Percentiles rank a stretch among this genome's conserved stretches.
phyloP scores from a whole-genome alignment of 2,797 vertebrate species.

The Antrozous pallidus region DNA sequence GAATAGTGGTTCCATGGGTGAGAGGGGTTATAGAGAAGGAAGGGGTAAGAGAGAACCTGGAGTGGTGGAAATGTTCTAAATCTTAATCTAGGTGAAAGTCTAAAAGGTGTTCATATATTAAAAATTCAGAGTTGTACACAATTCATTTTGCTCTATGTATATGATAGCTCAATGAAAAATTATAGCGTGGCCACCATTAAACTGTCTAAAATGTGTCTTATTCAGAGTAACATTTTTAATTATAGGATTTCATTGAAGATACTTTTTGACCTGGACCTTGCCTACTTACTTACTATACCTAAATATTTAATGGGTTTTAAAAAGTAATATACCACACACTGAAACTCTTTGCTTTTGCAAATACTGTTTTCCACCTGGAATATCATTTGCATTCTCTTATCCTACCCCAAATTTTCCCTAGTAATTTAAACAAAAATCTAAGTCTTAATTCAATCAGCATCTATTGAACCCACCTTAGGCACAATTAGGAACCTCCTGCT shows the following conservation, averaged over 20 bases:
- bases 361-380: not conserved
- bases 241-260: not conserved
- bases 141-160: not conserved
- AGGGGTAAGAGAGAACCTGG: not conserved
- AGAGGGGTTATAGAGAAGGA: not conserved
- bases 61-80: not conserved
- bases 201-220: not conserved
- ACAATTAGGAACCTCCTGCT: not conserved
- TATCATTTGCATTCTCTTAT: not conserved
- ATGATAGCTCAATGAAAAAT: not conserved
- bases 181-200: not conserved
- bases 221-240: not conserved
- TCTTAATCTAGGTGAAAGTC: not conserved
- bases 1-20: not conserved
- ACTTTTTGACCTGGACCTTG: not conserved
- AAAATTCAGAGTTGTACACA: not conserved
- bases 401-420: not conserved
- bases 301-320: not conserved
- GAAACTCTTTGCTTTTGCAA: not conserved
- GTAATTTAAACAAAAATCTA: not conserved
- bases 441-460: slow-evolving; percentile 8
- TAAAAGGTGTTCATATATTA: not conserved
- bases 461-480: not conserved
- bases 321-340: not conserved
- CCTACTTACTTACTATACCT: not conserved